A percentile compares a stretch with the other conserved stretches of the same genome.
Evolutionary conservation across 2,888 invertebrate species (phyloP).

Genomic region (Dicranocentrus wangi): DNA sequence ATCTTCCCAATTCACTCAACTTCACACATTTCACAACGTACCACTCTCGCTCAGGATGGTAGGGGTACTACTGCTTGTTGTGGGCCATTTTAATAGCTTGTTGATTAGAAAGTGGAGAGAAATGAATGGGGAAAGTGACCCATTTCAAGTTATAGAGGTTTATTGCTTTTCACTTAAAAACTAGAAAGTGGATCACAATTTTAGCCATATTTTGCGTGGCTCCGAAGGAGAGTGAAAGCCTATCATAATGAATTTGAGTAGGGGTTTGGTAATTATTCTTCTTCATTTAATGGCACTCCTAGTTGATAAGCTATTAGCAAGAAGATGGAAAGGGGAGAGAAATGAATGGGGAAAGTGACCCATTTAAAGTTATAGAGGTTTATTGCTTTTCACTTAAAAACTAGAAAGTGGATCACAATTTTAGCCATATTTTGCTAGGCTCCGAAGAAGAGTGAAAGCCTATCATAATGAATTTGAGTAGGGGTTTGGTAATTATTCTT

Average conservation of each 20-base stretch:
- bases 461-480: neutral
- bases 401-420: slow-evolving; percentile 5
- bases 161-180: neutral
- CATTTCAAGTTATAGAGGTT: neutral
- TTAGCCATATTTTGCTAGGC: neutral
- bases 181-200: slow-evolving; percentile 5
- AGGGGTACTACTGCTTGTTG: neutral
- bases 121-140: slow-evolving; percentile 15
- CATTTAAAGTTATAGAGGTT: neutral
- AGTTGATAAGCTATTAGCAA: neutral
- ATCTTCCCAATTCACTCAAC: neutral
- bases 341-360: slow-evolving; percentile 15
- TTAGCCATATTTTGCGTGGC: neutral
- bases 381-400: neutral
- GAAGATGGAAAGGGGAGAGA: neutral
- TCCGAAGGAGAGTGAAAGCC: neutral
- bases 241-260: neutral
- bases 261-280: neutral
- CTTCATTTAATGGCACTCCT: neutral
- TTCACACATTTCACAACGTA: neutral
- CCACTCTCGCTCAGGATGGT: neutral
- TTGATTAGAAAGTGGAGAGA: slow-evolving; percentile 10
- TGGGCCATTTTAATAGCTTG: neutral
- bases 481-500: neutral
- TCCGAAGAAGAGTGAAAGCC: neutral